phyloP scores from a whole-genome alignment of 1,140 invertebrate species.

The Temnothorax longispinosus region DNA sequence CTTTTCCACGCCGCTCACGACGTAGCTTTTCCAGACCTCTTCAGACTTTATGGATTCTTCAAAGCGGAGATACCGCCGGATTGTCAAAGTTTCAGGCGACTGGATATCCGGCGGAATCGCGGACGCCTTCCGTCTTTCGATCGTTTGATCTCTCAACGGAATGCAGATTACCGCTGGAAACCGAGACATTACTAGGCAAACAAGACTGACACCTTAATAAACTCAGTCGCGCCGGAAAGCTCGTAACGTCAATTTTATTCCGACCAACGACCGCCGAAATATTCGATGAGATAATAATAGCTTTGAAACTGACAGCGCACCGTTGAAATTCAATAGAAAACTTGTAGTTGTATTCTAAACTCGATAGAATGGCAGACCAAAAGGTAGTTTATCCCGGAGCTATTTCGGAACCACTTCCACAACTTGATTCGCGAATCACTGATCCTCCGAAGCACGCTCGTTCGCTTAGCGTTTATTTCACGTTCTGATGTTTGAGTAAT shows the following conservation, averaged over 20 bases:
- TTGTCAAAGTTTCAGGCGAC: conserved; percentile 61
- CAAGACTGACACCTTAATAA: conserved; percentile 6
- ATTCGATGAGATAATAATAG: conserved; percentile 47
- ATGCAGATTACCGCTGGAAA: not conserved
- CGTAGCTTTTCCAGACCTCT: conserved; percentile 34
- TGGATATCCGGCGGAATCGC: conserved; percentile 26
- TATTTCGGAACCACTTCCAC: conserved; percentile 42
- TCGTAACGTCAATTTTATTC: conserved; percentile 14
- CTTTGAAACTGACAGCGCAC: conserved; percentile 29
- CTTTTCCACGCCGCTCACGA: not conserved
- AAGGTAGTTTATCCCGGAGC: conserved; percentile 54
- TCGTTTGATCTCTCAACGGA: not conserved
- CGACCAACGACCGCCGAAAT: conserved; percentile 13
- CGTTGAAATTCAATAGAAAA: conserved; percentile 55
- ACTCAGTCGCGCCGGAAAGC: conserved; percentile 6
- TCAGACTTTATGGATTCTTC: conserved; percentile 38
- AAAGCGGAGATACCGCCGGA: conserved; percentile 13
- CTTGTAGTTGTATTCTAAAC: conserved; percentile 37
- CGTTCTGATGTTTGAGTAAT: conserved; percentile 4
- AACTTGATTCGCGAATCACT: conserved; percentile 50
- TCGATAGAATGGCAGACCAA: conserved; percentile 43
- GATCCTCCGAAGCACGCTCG: not conserved
- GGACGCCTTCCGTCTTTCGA: not conserved
- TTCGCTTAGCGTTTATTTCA: conserved; percentile 35
- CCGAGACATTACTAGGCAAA: not conserved